Conservation (phyloP, 1,140 invertebrate genomes). For the Leptinotarsa undecemlineata region DNA sequence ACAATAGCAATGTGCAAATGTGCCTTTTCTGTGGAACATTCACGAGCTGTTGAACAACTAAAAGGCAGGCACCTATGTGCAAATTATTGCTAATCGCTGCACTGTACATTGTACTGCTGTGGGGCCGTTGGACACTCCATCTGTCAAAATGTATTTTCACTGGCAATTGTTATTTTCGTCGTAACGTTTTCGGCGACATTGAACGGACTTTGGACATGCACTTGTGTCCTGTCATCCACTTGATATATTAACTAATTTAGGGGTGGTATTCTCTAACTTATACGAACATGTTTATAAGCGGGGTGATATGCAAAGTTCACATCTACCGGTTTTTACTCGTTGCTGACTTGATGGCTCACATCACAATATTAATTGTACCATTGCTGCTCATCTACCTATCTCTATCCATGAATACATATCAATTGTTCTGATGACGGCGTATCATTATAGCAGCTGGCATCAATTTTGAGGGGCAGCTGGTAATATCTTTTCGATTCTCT, state of each 20-base stretch:
- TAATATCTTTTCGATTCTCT: no score
- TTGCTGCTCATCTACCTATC: no score
- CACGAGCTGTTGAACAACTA: constrained; percentile 50
- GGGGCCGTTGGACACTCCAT: constrained; percentile 19
- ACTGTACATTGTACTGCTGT: constrained; percentile 28
- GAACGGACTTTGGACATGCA: constrained; percentile 26
- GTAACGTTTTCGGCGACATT: constrained; percentile 19
- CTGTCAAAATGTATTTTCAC: constrained; percentile 24
- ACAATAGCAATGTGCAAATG: constrained; percentile 46
- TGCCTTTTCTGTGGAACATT: constrained; percentile 53
- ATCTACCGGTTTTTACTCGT: not conserved
- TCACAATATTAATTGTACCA: not conserved
- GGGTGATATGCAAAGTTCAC: not conserved
- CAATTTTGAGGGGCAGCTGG: no score
- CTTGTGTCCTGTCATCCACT: constrained; percentile 26
- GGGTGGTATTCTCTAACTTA: not conserved
- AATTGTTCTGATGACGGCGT: no score
- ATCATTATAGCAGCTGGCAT: no score
- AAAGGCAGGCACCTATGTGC: constrained; percentile 52
- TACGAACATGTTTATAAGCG: constrained; percentile 6
- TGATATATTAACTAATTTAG: constrained; percentile 21
- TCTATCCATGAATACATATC: no score
- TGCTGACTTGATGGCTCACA: not conserved
- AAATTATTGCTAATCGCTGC: constrained; percentile 31
- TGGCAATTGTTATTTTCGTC: constrained; percentile 25